Evolutionary conservation across 2,888 invertebrate species (phyloP).

Genomic region (Hirtodrosophila histrioides): DNA sequence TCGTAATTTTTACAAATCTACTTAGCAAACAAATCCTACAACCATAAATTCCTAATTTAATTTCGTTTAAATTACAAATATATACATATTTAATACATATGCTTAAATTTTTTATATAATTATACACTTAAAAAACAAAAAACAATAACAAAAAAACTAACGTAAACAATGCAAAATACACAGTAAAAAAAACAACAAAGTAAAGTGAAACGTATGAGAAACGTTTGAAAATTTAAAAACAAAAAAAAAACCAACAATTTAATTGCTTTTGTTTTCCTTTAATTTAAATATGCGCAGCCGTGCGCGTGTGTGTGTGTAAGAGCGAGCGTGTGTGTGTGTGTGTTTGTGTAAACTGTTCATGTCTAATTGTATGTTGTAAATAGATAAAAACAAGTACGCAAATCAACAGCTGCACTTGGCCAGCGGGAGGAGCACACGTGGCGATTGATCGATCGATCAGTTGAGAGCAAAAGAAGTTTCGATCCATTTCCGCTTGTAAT

Average conservation of each 20-base stretch:
- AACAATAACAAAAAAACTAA: constrained; percentile 60
- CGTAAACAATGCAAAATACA: constrained; percentile 67
- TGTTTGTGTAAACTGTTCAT: constrained; percentile 35
- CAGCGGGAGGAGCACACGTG: constrained; percentile 32
- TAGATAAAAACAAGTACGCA: background rate
- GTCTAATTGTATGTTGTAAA: constrained; percentile 43
- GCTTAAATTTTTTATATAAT: constrained; percentile 68
- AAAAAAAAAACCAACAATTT: constrained; percentile 39
- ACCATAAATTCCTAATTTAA: constrained; percentile 76
- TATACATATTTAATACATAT: constrained; percentile 56
- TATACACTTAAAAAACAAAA: constrained; percentile 61
- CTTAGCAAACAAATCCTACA: constrained; percentile 67
- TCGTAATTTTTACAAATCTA: constrained; percentile 66
- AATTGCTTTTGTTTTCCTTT: constrained; percentile 57
- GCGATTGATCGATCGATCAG: constrained; percentile 3
- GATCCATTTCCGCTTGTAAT: constrained; percentile 52
- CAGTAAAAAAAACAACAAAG: constrained; percentile 55
- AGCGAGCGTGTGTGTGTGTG: constrained; percentile 15
- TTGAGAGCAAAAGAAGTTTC: constrained; percentile 28
- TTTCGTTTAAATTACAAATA: constrained; percentile 74
- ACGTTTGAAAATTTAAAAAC: constrained; percentile 46
- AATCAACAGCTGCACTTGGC: constrained; percentile 23
- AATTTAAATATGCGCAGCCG: constrained; percentile 30
- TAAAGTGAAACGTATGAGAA: constrained; percentile 58
- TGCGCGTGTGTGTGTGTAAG: constrained; percentile 1